Evolutionary conservation across 2,113 vertebrate genomes (phyloP), one percentile per base, ranked within the genome.

Genomic region (Parus major): DNA sequence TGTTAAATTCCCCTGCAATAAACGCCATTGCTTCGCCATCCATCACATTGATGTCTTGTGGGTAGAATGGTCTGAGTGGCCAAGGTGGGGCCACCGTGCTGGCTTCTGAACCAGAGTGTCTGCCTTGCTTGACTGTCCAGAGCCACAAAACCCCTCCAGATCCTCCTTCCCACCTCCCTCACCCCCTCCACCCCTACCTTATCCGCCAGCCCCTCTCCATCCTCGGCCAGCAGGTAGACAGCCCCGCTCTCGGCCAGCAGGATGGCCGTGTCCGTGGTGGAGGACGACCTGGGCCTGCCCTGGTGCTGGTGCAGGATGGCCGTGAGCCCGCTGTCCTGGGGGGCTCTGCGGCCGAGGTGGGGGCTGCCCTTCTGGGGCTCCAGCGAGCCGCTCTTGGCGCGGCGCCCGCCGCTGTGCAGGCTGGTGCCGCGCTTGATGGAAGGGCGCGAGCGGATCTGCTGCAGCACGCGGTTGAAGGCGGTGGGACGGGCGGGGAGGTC

Each of bases 381-480:
- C 92, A 98, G 36, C 1, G 98, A 98, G 90, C 98, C 72, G 84
- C 98, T 97, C 93, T 98, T 98, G 93, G 97, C 95, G 9, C 98
- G 95, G 4, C 97, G 97, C 90, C 98, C 88, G 93, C 95, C 96
- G 53, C 98, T 76, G 86, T 98, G 98, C 95, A 98, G 96, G 95
- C 98, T 98, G 90, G 98, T 92, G 4, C 98, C 98, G 7, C 98
- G 97, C 86, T 98, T 98, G 96, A 98, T 98, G 93, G 98, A 98
- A 1, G 98, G 98, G 14, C 98, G 97, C 1, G 98, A 97, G 83
- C 98, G 98, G 95, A 98, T 98, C 98, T 98, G 98, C 94, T 98
- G 98, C 94, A 98, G 96, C 89, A 98, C 98, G 0, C 98, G 97
- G 96, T 98, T 98, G 97, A 98, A 98, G 91, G 98, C 98, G 4